Evolutionary conservation across 2,113 vertebrate genomes (phyloP).

Genomic region (Amblyornis subalaris): DNA sequence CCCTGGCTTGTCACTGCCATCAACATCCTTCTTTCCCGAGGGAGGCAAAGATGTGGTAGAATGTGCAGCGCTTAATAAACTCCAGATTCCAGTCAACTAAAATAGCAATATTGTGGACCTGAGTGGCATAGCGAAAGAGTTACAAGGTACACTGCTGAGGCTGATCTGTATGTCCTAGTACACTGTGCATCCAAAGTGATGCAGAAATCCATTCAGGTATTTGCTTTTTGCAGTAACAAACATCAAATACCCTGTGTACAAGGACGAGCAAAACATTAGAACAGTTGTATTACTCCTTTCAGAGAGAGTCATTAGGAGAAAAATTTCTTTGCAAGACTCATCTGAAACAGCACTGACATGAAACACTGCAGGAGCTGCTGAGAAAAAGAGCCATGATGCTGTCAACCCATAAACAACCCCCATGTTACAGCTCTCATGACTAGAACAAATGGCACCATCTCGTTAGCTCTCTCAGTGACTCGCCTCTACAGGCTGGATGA

Average conservation of each 20-base stretch:
- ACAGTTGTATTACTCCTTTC: not conserved
- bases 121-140: not conserved
- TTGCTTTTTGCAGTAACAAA: not conserved
- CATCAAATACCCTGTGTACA: not conserved
- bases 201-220: not conserved
- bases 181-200: not conserved
- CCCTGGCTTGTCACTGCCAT: not conserved
- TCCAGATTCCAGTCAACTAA: not conserved
- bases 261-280: not conserved
- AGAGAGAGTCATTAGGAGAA: not conserved
- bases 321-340: slow-evolving; percentile 2
- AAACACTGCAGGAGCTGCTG: not conserved
- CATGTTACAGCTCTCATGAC: not conserved
- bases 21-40: not conserved
- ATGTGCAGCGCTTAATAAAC: not conserved
- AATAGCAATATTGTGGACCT: not conserved
- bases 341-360: not conserved
- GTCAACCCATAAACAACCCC: slow-evolving; percentile 6
- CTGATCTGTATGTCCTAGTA: not conserved
- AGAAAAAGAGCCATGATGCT: slow-evolving; percentile 12
- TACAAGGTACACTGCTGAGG: not conserved
- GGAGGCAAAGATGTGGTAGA: fast-evolving
- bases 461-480: not conserved
- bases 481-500: slow-evolving; percentile 16
- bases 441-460: slow-evolving; percentile 28